Evolutionary conservation across 23 tunicate species (phyloP), one percentile per base, ranked within the genome.

Genomic region (Halocynthia roretzi): DNA sequence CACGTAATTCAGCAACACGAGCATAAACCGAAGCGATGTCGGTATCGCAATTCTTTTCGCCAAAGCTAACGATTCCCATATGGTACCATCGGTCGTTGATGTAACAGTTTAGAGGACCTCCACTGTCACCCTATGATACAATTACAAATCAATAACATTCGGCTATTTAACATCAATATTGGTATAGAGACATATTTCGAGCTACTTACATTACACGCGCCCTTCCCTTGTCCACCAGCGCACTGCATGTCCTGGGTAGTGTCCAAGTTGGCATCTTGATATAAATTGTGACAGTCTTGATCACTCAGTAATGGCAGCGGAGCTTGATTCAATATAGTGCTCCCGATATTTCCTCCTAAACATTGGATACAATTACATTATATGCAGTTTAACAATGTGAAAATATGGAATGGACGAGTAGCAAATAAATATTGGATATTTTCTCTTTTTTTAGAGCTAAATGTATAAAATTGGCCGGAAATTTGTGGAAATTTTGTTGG

Each of bases 21-120:
- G 89, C 96, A 71, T 80, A 90, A 8, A 90, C 86, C 0, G 91
- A 70, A 8, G 96, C 96, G 50, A 90, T 90, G 48, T 75, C 75
- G 9, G 96, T 90, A 69, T 90, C 89, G 74, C 96, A 90, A 52
- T 80, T 90, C 40, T 89, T 84, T 61, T 85, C 96, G 22, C 96
- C 96, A 52, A 90, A 90, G 53, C 89, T 84, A 31, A 90, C 96
- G 44, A 90, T 90, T 52, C 96, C 96, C 84, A 85, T 84, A 63
- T 81, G 93, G 76, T 90, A 90, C 96, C 96, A 90, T 0, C 85
- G 55, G 61, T 77, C 72, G 31, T 90, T 84, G 57, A 90, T 83
- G 68, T 74, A 90, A 67, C 96, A 90, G 60, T 84, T 80, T 19
- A 90, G 77, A 7, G 96, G 96, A 9, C 96, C 96, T 40, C 96